Conservation (phyloP, 2,113 vertebrate species). For the Podarcis muralis region DNA sequence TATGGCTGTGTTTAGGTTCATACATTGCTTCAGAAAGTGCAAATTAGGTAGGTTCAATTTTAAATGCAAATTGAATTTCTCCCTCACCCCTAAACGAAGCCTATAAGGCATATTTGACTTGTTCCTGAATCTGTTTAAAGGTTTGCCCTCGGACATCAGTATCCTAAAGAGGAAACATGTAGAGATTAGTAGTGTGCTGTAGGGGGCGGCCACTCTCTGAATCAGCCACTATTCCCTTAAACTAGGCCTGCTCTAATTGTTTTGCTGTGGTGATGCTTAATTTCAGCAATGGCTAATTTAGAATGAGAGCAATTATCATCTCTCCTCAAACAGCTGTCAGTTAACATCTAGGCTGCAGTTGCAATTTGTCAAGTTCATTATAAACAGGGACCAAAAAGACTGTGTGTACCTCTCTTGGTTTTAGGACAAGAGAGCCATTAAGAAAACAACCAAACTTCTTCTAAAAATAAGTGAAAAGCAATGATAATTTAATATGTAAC, state of each 20-base stretch:
- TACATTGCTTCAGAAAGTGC: too few species aligned
- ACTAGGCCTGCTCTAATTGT: slow-evolving; percentile 63
- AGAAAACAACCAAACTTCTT: background rate
- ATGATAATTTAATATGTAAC: background rate
- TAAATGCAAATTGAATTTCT: too few species aligned
- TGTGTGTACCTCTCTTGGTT: slow-evolving; percentile 28
- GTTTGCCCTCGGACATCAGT: background rate
- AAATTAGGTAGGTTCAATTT: too few species aligned
- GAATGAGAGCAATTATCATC: slow-evolving; percentile 73
- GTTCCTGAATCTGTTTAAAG: background rate
- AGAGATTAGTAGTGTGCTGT: background rate
- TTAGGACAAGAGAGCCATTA: background rate
- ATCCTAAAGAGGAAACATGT: background rate
- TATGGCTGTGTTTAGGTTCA: too few species aligned
- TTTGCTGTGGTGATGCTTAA: slow-evolving; percentile 69
- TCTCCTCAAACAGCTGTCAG: slow-evolving; percentile 71
- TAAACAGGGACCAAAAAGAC: slow-evolving; percentile 28
- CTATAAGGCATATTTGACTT: too few species aligned
- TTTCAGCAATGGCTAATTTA: slow-evolving; percentile 75
- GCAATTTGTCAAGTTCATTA: slow-evolving; percentile 55
- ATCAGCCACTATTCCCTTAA: slow-evolving; percentile 61
- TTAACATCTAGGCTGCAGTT: slow-evolving; percentile 58
- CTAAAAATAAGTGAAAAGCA: background rate
- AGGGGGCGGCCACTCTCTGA: slow-evolving; percentile 54
- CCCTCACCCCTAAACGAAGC: too few species aligned